These are phyloP conservation scores for Cryptoprocta ferox DNA, from an alignment of 2,797 vertebrate species.

Conservation along the genomic window DNA sequence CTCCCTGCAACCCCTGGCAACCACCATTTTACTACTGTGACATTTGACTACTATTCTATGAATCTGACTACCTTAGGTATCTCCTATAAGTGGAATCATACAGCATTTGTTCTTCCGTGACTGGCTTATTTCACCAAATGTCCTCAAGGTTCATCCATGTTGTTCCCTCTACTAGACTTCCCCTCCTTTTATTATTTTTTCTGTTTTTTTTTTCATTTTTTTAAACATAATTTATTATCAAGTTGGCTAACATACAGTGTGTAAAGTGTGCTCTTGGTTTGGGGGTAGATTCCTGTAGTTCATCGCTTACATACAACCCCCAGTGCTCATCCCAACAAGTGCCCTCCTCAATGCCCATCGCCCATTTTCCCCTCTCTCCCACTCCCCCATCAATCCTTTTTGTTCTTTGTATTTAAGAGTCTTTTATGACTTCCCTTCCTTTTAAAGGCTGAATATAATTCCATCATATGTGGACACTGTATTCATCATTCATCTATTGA, in stretches of 20 bases:
- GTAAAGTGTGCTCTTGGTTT: too few species aligned
- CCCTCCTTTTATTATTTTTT: background rate
- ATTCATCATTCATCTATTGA: background rate
- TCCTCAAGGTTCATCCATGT: background rate
- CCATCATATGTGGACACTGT: background rate
- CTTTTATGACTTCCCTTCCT: background rate
- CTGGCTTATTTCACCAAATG: background rate
- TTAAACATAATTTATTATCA: too few species aligned
- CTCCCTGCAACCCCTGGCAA: background rate
- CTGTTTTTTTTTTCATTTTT: too few species aligned
- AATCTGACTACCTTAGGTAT: background rate
- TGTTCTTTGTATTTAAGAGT: background rate
- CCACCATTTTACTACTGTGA: background rate
- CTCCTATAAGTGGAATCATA: background rate
- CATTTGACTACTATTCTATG: background rate
- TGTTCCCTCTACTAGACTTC: background rate
- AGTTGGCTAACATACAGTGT: too few species aligned
- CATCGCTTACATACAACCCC: too few species aligned
- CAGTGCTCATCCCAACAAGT: too few species aligned
- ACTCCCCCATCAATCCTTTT: too few species aligned
- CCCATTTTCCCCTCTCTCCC: too few species aligned
- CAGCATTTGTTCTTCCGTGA: background rate
- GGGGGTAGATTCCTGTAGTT: too few species aligned
- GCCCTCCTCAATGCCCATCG: too few species aligned
- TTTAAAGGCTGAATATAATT: background rate